Conservation (phyloP, 2,888 invertebrate genomes). For the Ornithoptera priamus region DNA sequence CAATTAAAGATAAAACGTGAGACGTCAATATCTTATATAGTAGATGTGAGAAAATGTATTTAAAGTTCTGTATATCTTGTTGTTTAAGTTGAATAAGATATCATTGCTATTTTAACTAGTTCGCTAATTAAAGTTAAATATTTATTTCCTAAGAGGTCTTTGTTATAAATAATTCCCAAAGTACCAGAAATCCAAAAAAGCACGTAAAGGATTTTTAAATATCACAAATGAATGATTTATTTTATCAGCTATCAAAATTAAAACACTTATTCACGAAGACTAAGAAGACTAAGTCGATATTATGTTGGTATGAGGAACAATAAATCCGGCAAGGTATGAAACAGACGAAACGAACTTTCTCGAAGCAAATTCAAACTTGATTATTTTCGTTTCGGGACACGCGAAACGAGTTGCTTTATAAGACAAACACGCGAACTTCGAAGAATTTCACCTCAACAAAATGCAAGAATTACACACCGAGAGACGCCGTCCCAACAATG, state of each 20-base stretch:
- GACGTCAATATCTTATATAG: background rate
- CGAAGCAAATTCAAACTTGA: conserved; percentile 58
- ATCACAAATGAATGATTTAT: no score
- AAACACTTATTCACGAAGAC: background rate
- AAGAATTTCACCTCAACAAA: conserved; percentile 60
- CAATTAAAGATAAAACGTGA: conserved; percentile 7
- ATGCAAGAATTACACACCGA: conserved; percentile 59
- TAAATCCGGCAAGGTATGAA: conserved; percentile 27
- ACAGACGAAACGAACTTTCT: conserved; percentile 46
- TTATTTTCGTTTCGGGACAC: conserved; percentile 67
- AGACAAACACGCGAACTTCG: conserved; percentile 70
- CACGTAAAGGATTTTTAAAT: no score
- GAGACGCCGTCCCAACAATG: conserved; percentile 47
- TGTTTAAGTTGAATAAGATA: no score
- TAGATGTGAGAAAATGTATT: conserved; percentile 7
- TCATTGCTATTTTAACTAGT: no score
- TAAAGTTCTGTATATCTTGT: conserved; percentile 11
- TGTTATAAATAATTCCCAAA: no score
- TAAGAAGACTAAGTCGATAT: background rate
- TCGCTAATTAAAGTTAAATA: no score
- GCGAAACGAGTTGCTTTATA: conserved; percentile 63
- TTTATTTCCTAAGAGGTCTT: no score
- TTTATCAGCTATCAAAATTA: no score
- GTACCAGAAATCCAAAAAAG: no score
- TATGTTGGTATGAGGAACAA: conserved; percentile 4